Evolutionary conservation across 1,140 invertebrate species (phyloP).

Genomic region (Procambarus clarkii): DNA sequence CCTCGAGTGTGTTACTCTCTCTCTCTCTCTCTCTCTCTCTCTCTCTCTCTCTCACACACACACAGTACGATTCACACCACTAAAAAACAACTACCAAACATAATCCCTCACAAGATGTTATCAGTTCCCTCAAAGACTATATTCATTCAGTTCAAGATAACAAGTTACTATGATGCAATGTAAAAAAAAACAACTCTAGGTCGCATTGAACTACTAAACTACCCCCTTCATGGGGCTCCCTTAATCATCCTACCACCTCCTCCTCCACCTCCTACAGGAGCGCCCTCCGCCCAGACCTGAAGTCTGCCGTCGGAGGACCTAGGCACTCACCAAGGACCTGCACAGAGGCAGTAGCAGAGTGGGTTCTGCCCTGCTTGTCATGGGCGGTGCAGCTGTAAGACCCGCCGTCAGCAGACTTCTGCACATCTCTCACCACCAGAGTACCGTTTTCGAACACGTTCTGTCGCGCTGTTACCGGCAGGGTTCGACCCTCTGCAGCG

Average conservation of each 20-base stretch:
- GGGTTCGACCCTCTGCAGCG: slow-evolving; percentile 72
- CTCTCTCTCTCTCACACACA: too few species aligned
- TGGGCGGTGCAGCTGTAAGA: slow-evolving; percentile 88
- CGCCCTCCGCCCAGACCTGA: too few species aligned
- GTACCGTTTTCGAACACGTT: slow-evolving; percentile 80
- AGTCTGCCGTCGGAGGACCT: background rate
- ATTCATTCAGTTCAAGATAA: too few species aligned
- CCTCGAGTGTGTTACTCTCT: slow-evolving; percentile 1
- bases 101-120: too few species aligned
- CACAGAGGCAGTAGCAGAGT: slow-evolving; percentile 82
- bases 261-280: too few species aligned
- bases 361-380: slow-evolving; percentile 85
- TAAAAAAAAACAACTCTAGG: too few species aligned
- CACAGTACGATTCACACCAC: too few species aligned
- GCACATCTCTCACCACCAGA: slow-evolving; percentile 85
- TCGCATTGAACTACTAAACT: too few species aligned
- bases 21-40: background rate
- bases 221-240: too few species aligned
- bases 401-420: slow-evolving; percentile 81
- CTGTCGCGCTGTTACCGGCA: slow-evolving; percentile 76
- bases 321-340: slow-evolving; percentile 84
- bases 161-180: too few species aligned
- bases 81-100: background rate
- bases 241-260: too few species aligned
- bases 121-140: too few species aligned